Evolutionary conservation across 2,113 vertebrate species (phyloP).

Genomic region (Engystomops pustulosus): DNA sequence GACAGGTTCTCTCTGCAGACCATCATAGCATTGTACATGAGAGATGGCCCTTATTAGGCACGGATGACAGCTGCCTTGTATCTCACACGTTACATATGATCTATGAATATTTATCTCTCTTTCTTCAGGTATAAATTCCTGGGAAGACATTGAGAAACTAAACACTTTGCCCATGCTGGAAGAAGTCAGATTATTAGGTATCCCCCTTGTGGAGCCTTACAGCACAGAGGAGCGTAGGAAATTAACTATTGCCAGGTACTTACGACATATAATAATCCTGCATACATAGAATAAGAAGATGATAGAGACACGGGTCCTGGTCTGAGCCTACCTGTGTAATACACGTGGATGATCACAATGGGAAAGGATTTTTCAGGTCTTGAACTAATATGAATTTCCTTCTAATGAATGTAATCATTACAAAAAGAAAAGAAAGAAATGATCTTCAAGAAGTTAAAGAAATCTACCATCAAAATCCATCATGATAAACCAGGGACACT

Average conservation of each 20-base stretch:
- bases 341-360: too few species aligned
- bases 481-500: too few species aligned
- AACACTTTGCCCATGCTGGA: constrained; percentile 92
- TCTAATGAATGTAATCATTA: too few species aligned
- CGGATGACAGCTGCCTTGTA: background rate
- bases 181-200: constrained; percentile 89
- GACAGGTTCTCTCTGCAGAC: background rate
- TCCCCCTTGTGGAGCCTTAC: constrained; percentile 90
- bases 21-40: background rate
- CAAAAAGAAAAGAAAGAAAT: too few species aligned
- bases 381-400: too few species aligned
- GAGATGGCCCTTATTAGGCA: background rate
- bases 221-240: constrained; percentile 87
- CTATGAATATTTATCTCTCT: constrained; percentile 52
- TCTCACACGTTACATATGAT: background rate
- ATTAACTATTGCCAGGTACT: constrained; percentile 87
- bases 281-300: too few species aligned
- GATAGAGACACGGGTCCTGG: too few species aligned
- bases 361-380: too few species aligned
- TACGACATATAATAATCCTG: too few species aligned
- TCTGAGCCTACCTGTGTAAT: too few species aligned
- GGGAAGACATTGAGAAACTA: constrained; percentile 94
- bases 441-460: too few species aligned
- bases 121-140: constrained; percentile 85
- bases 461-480: too few species aligned